These are phyloP conservation scores for Ornithorhynchus anatinus DNA, from an alignment of 2,113 vertebrate genomes.

Conservation along the genomic window DNA sequence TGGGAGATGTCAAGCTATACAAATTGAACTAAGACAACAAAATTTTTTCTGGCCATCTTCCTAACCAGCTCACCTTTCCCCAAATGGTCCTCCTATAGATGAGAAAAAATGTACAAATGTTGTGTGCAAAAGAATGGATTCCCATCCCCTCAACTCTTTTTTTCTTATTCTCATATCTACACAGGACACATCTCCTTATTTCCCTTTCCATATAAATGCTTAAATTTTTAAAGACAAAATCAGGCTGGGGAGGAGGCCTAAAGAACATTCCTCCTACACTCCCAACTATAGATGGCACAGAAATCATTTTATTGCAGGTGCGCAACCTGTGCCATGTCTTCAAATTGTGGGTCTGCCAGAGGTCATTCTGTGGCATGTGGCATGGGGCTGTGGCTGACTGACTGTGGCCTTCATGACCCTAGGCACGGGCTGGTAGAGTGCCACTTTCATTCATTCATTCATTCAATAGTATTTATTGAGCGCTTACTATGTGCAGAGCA, in stretches of 20 bases:
- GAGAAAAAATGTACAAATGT: conserved; percentile 83
- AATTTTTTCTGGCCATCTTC: conserved; percentile 98
- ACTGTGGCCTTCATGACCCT: conserved; percentile 70
- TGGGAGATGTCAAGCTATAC: conserved; percentile 72
- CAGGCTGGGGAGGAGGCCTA: conserved; percentile 2
- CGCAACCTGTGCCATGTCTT: conserved; percentile 88
- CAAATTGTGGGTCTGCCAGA: conserved; percentile 74
- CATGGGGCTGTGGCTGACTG: conserved; percentile 70
- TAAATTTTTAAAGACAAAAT: conserved; percentile 11
- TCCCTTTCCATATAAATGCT: neutral
- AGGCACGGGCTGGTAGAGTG: conserved; percentile 81
- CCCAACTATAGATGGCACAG: conserved; percentile 93
- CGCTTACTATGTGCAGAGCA: too few species aligned
- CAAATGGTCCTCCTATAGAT: conserved; percentile 1
- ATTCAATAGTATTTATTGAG: too few species aligned
- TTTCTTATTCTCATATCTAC: conserved; percentile 26
- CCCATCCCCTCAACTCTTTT: neutral
- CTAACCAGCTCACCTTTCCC: conserved; percentile 36
- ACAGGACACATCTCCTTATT: conserved; percentile 34
- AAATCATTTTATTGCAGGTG: conserved; percentile 96
- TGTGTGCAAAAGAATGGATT: conserved; percentile 92
- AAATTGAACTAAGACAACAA: conserved; percentile 91
- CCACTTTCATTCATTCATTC: too few species aligned
- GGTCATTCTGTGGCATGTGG: conserved; percentile 88
- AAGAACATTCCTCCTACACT: neutral